Base-by-base conservation (phyloP, 2,888 invertebrate species). In the Syrphus vitripennis region DNA sequence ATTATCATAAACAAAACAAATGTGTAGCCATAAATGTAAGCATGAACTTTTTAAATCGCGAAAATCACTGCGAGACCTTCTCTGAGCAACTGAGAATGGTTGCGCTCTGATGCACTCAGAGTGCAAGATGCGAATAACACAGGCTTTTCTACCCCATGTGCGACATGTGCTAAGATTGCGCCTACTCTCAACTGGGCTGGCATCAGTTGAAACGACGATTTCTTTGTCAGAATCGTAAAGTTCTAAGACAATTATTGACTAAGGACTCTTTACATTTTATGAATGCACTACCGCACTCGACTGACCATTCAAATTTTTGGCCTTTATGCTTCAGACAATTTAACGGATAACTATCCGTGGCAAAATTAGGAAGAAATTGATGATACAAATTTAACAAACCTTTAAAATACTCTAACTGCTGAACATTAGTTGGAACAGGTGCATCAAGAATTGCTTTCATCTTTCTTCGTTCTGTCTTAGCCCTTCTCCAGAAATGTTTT, bases 121-220 rank as follows among this genome's bases (percentile, higher is more conserved):
- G 50, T 50, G 14, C 24, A 50, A 6, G 50, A 50, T 5, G 50
- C 50, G 9, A 42, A 67, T 24, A 67, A 50, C 1, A 50, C 67
- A 31, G 48, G 48, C 31, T 65, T 65, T 48, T 65, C 31, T 2
- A 48, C 31, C n/a, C 40, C 24, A 12, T 69, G 40, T n/a, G 53
- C 34, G 50, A 50, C 1, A 67, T 31, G 50, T 14, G 48, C 50
- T 21, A 67, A 21, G 21, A 67, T 67, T 6, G 55, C 57, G 19
- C 31, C 48, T 1, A 71, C 40, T 16, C 40, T n/a, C 45, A n/a
- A 71, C 59, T 12, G 71, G 57, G 29, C 71, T 72, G 10, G 55
- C 70, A 42, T 70, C 55, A 16, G 63, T 40, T 24, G 19, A 29
- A 10, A 69, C 24, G 14, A 69, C 9, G 5, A 69, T 53, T 40